phyloP scores from a whole-genome alignment of 1,140 invertebrate genomes.

The Drosophila watanabei region DNA sequence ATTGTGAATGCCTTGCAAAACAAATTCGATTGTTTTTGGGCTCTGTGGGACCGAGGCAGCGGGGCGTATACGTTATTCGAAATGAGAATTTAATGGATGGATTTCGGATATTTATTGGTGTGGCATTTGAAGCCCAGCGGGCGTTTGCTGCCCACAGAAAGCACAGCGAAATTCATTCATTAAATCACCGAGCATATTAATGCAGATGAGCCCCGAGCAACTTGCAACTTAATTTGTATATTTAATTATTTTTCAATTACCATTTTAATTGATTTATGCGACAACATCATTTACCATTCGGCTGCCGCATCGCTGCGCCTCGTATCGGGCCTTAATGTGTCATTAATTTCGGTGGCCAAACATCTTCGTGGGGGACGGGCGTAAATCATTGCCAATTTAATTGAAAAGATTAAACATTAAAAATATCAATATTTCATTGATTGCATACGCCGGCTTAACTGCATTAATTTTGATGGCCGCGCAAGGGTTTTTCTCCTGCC shows the following conservation, averaged over 20 bases:
- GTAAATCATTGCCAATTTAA: constrained; percentile 76
- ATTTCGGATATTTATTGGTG: constrained; percentile 35
- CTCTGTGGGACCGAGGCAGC: constrained; percentile 10
- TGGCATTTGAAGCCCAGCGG: constrained; percentile 11
- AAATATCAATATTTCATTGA: constrained; percentile 80
- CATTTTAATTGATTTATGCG: constrained; percentile 76
- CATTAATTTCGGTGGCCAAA: constrained; percentile 42
- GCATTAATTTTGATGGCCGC: constrained; percentile 58
- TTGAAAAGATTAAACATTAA: constrained; percentile 83
- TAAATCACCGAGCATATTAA: constrained; percentile 44
- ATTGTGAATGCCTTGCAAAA: constrained; percentile 17
- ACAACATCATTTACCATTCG: constrained; percentile 65
- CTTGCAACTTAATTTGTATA: constrained; percentile 68
- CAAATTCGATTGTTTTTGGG: constrained; percentile 27
- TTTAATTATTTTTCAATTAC: constrained; percentile 75
- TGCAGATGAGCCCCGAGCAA: constrained; percentile 42
- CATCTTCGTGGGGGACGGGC: constrained; percentile 41
- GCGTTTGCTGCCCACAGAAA: neutral
- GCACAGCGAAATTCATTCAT: constrained; percentile 28
- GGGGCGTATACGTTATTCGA: constrained; percentile 42
- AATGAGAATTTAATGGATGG: constrained; percentile 32
- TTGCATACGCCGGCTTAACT: constrained; percentile 59
- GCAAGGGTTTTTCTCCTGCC: constrained; percentile 9
- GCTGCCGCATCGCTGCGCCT: constrained; percentile 6
- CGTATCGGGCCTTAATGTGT: constrained; percentile 32